Evolutionary conservation across 2,888 invertebrate genomes (phyloP).

Genomic region (Ferrisia virgata): DNA sequence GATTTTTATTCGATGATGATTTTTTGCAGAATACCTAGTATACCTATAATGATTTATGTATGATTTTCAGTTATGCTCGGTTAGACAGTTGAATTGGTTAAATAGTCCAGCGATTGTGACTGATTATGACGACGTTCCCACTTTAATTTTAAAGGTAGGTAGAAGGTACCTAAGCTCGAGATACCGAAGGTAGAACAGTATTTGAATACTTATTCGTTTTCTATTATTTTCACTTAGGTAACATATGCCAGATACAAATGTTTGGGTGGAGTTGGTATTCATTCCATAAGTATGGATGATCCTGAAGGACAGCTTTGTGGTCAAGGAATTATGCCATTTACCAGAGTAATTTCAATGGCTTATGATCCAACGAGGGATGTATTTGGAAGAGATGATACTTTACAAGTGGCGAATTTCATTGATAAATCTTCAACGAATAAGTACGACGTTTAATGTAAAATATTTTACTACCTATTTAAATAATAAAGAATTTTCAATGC

Average conservation of each 20-base stretch:
- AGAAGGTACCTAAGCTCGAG: neutral
- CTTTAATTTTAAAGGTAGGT: neutral
- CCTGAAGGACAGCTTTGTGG: neutral
- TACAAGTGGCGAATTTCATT: neutral
- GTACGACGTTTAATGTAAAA: neutral
- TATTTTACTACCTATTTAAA: neutral
- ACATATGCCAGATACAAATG: constrained; percentile 12
- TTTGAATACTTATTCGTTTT: neutral
- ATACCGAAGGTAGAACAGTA: neutral
- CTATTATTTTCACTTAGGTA: neutral
- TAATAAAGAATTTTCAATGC: neutral
- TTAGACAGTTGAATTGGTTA: neutral
- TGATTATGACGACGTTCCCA: constrained; percentile 10
- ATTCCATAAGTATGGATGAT: constrained; percentile 21
- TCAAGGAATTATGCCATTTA: constrained; percentile 11
- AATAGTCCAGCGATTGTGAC: neutral
- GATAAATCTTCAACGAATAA: constrained; percentile 15
- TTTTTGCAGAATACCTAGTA: no score
- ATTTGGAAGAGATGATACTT: neutral
- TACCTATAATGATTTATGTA: no score
- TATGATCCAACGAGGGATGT: neutral
- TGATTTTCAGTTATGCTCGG: neutral
- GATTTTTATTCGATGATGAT: no score
- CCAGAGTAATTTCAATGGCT: neutral
- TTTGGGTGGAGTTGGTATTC: constrained; percentile 2